Evolutionary conservation across 2,797 vertebrate species (phyloP), one percentile per base, ranked within the genome.

Genomic region (Sitta carolinensis): DNA sequence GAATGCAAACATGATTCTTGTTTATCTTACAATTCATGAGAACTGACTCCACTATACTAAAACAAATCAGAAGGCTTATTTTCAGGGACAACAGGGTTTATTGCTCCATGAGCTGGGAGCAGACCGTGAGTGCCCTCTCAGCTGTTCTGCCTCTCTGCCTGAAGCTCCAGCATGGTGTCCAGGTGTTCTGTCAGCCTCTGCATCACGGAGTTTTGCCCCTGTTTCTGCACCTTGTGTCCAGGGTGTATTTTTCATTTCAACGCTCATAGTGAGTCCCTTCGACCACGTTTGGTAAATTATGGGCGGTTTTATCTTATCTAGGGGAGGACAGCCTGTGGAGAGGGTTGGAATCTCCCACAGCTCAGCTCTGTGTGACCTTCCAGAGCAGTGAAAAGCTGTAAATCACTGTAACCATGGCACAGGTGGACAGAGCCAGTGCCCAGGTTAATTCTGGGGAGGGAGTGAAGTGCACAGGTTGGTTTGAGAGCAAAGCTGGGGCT

Each of bases 231-330:
- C 10, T 72, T 86, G 72, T 84, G 20, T 64, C 19, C 8, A 1
- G 27, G 23, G 2, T 69, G 0, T 72, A 5, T 79, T 92, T 90
- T 74, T 29, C 45, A 36, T 34, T 54, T 62, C 40, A 32, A 4
- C 0, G 0, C 47, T 2, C 36, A 36, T 36, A 36, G 0, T 8
- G 30, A 36, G 12, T 84, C 38, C 20, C n/a, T 85, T 38, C 76
- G 55, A 29, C 5, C 10, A 8, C 0, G 0, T 69, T 64, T 36
- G 43, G 48, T 83, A 54, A 62, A 64, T 84, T 30, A 11, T 6
- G 74, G 42, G 38, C 36, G 50, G 14, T 43, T 13, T 62, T 67
- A 7, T n/a, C 64, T 45, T 27, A 12, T 32, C 5, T 16, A 42
- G 15, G 21, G 38, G 13, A 19, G 12, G 5, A 23, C 1, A 4